phyloP scores from a whole-genome alignment of 2,797 vertebrate species.

The Agapornis canus region DNA sequence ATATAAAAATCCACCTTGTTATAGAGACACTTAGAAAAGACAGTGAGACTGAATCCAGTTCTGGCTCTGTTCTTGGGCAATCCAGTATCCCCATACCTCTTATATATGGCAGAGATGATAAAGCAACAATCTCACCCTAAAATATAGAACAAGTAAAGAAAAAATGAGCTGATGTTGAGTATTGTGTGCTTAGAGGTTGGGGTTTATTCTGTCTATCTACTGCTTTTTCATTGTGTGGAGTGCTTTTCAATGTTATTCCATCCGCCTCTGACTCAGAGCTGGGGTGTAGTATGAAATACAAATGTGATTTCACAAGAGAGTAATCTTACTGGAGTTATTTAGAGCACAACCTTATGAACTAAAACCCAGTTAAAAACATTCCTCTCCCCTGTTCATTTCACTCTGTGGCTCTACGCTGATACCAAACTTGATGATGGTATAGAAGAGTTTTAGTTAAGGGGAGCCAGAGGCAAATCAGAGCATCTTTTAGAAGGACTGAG shows the following conservation, averaged over 20 bases:
- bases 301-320: neutral
- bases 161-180: neutral
- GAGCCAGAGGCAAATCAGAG: neutral
- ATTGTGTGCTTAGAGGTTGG: neutral
- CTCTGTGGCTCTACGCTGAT: neutral
- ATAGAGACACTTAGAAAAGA: neutral
- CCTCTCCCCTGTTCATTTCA: neutral
- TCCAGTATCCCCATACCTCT: neutral
- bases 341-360: neutral
- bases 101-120: neutral
- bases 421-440: neutral
- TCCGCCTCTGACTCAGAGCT: neutral
- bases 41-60: neutral
- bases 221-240: neutral
- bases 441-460: neutral
- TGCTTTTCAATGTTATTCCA: neutral
- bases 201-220: neutral
- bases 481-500: constrained; percentile 8
- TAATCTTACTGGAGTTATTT: neutral
- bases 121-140: neutral
- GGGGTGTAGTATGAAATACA: neutral
- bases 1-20: neutral
- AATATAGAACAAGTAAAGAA: neutral
- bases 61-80: neutral
- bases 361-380: neutral